Conservation (phyloP, 2,113 vertebrate species). For the Rafetus swinhoei region DNA sequence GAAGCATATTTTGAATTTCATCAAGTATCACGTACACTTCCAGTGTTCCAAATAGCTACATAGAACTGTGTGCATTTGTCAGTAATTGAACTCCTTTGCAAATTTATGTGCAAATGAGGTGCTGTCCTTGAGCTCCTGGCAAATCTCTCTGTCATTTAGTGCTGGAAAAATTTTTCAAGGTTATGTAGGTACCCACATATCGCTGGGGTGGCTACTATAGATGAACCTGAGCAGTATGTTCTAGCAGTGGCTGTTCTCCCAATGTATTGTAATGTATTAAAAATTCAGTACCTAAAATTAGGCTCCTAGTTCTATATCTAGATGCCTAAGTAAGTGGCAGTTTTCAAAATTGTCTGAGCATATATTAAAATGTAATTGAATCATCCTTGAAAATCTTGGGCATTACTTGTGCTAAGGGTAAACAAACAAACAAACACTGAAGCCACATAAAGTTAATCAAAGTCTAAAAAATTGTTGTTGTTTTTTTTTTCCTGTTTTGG, state of each 20-base stretch:
- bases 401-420: not conserved
- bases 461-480: not conserved
- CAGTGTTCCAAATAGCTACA: not conserved
- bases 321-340: not conserved
- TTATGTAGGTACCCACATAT: not conserved
- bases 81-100: not conserved
- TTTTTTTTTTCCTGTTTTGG: not conserved
- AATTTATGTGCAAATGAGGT: not conserved
- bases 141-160: not conserved
- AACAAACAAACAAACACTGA: not conserved
- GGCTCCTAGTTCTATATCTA: not conserved
- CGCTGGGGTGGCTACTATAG: not conserved
- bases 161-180: not conserved
- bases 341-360: not conserved
- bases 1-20: not conserved
- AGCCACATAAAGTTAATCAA: not conserved
- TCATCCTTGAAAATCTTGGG: not conserved
- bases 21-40: not conserved
- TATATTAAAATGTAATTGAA: not conserved
- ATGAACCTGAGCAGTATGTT: not conserved
- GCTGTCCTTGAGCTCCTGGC: not conserved
- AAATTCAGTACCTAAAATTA: not conserved
- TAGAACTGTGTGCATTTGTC: not conserved
- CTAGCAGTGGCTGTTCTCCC: not conserved
- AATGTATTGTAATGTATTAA: not conserved